Base-by-base conservation (phyloP, 2,797 vertebrate genomes). In the Trichosurus vulpecula region DNA sequence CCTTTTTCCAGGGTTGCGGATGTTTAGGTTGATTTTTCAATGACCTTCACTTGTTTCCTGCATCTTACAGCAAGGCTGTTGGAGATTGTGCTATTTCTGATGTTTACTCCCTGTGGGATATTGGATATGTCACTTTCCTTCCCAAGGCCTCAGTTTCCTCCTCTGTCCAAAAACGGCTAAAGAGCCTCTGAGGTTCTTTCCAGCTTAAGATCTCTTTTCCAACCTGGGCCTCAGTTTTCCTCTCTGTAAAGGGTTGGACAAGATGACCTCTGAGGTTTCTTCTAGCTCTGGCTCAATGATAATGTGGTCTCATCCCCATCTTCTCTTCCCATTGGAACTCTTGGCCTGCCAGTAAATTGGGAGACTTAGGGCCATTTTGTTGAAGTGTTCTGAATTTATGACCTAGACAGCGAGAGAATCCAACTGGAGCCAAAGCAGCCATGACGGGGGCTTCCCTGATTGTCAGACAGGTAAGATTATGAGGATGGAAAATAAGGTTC, bases 401-500 rank as follows among this genome's bases (percentile, higher is more conserved):
- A 19, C 14, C 35, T 6, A 5, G 22, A 96, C 2, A 95, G 52
- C 13, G 91, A 96, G 31, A 95, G 10, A 92, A 74, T 61, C 94
- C 13, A 74, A 25, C 29, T 94, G 25, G 30, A 96, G 95, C 51
- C 16, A 95, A 94, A 91, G 91, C 51, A 93, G 0, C 0, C 52
- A 0, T 95, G 91, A 29, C 41, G 93, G 11, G 87, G 3, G 14
- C 89, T 95, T 95, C 91, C 81, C 53, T 97, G 91, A 58, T 29
- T 54, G 35, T 5, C 93, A 55, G 4, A 16, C 8, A 25, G 12
- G 1, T 54, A 96, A 96, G 52, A 96, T 91, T 12, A 93, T 52
- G 90, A 92, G 58, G 29, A 55, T 54, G 92, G 94, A 92, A 90
- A 90, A 92, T 90, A 52, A 92, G 93, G 47, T 58, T 93, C n/a